phyloP scores from a whole-genome alignment of 2,888 invertebrate genomes.

The Meiosimyza platycephala region DNA sequence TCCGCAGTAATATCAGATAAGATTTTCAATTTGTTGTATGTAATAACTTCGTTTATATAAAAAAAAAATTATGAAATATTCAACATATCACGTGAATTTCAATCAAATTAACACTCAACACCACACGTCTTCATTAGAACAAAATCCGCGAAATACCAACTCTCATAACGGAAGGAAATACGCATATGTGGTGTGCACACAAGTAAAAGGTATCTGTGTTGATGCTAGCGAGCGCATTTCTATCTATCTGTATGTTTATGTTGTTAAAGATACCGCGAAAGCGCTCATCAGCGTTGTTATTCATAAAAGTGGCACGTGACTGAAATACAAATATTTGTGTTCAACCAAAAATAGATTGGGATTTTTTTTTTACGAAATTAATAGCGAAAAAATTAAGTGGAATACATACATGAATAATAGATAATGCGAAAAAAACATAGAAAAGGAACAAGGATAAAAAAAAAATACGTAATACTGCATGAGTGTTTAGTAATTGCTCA shows the following conservation, averaged over 20 bases:
- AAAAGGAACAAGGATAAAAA: not conserved
- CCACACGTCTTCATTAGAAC: constrained; percentile 1
- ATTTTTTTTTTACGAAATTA: too few relatives aligned
- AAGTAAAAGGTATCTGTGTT: too few relatives aligned
- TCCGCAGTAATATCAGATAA: too few relatives aligned
- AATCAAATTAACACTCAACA: constrained; percentile 1
- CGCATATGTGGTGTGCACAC: not conserved
- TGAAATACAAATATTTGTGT: constrained; percentile 21
- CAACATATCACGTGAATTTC: not conserved
- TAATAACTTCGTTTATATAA: too few relatives aligned
- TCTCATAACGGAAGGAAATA: constrained; percentile 4
- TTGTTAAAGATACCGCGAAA: not conserved
- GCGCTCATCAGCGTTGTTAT: constrained; percentile 35
- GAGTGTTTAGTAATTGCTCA: too few relatives aligned
- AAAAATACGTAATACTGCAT: too few relatives aligned
- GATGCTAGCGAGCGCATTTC: not conserved
- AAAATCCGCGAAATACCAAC: constrained; percentile 10
- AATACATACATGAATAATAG: constrained; percentile 1
- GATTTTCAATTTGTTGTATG: too few relatives aligned
- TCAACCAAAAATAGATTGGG: too few relatives aligned
- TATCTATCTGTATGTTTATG: not conserved
- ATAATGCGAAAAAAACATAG: not conserved
- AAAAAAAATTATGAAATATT: not conserved
- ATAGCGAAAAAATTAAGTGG: not conserved
- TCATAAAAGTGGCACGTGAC: constrained; percentile 35